These are phyloP conservation scores for Sturmia bella DNA, from an alignment of 2,888 invertebrate genomes.

Conservation along the genomic window DNA sequence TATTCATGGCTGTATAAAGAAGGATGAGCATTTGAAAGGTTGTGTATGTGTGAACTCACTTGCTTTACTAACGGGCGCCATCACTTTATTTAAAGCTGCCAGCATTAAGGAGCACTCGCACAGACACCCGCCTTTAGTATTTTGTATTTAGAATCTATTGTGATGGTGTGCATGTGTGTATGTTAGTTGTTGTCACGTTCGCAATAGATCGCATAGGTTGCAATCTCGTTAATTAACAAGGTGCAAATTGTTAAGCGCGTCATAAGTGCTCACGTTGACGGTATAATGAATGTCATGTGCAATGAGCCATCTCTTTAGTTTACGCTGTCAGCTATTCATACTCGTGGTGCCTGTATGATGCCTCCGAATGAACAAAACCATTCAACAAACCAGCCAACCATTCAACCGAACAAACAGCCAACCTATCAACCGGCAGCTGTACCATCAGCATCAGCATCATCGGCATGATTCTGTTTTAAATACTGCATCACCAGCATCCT, in stretches of 20 bases:
- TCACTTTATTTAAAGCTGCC: conserved; percentile 13
- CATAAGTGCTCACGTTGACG: conserved; percentile 78
- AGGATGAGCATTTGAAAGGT: neutral
- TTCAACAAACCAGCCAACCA: conserved; percentile 46
- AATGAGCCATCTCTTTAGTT: conserved; percentile 66
- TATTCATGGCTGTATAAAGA: conserved; percentile 9
- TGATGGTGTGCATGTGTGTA: conserved; percentile 13
- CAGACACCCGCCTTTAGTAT: conserved; percentile 18
- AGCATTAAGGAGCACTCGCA: neutral
- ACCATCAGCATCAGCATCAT: conserved; percentile 28
- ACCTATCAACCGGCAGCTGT: conserved; percentile 70
- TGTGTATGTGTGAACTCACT: conserved; percentile 27
- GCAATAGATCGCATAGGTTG: conserved; percentile 77
- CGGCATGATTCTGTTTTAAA: conserved; percentile 20
- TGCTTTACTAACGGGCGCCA: conserved; percentile 21
- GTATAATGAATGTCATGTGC: conserved; percentile 77
- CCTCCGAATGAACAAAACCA: conserved; percentile 38
- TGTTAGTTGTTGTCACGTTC: conserved; percentile 75
- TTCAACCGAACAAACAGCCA: conserved; percentile 56
- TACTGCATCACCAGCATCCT: conserved; percentile 47
- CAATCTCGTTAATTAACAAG: conserved; percentile 81
- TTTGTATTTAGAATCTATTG: conserved; percentile 48
- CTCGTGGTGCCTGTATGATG: conserved; percentile 20
- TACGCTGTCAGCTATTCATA: conserved; percentile 61
- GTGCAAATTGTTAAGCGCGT: conserved; percentile 79